These are phyloP conservation scores for Holothuria glaberrima DNA, from an alignment of 35 echinoderm and acorn worm species.

Conservation along the genomic window DNA sequence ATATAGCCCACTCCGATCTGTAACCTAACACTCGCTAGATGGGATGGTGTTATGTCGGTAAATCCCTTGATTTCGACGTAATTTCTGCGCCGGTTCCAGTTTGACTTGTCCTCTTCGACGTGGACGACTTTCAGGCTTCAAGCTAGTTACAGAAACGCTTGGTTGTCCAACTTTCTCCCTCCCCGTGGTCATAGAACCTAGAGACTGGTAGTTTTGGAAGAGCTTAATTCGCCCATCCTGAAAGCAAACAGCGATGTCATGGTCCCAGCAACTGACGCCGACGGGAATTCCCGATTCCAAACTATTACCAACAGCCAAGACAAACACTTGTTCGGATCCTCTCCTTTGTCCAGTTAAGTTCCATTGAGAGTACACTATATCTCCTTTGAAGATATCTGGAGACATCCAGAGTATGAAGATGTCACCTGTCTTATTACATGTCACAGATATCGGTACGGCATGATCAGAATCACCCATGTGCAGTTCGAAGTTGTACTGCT, in stretches of 20 bases:
- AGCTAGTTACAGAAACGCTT: neutral
- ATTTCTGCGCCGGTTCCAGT: too few relatives aligned
- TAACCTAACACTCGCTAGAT: too few relatives aligned
- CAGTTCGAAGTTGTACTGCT: conserved; percentile 20
- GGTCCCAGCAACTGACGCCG: conserved; percentile 18
- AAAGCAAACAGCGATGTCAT: conserved; percentile 29
- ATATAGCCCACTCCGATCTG: too few relatives aligned
- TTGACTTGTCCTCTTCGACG: too few relatives aligned
- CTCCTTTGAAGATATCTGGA: conserved; percentile 2
- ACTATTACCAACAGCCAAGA: conserved; percentile 37
- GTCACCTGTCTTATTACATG: conserved; percentile 20
- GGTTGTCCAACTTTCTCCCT: neutral
- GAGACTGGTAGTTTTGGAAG: neutral
- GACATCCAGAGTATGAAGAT: conserved; percentile 38
- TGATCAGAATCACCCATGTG: neutral
- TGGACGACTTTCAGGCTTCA: too few relatives aligned
- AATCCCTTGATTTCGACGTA: too few relatives aligned
- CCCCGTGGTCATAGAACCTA: neutral
- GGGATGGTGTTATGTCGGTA: too few relatives aligned
- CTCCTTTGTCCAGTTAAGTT: neutral
- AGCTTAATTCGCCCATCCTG: conserved; percentile 37
- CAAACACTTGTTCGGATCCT: neutral
- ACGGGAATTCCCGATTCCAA: conserved; percentile 48
- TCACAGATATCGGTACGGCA: conserved; percentile 44
- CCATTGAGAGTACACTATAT: conserved; percentile 33